Evolutionary conservation across 2,797 vertebrate species (phyloP).

Genomic region (Atherinosoma microstoma): DNA sequence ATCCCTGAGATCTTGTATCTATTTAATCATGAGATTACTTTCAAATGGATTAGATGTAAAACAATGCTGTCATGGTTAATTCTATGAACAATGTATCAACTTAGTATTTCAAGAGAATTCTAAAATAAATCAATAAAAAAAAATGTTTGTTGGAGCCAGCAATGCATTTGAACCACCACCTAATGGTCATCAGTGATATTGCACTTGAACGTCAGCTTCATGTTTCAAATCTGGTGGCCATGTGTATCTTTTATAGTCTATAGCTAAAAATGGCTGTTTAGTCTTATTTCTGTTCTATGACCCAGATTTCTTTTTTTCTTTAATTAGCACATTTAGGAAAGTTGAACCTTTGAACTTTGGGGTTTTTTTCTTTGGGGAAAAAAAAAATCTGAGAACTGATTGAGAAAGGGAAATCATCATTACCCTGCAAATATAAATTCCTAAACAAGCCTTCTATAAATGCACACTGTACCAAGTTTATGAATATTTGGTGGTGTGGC

Average conservation of each 20-base stretch:
- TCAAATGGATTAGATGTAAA: not conserved
- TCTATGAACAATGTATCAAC: not conserved
- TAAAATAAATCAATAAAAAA: not conserved
- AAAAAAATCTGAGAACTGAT: too few relatives aligned
- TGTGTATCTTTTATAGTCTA: not conserved
- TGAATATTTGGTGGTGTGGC: not conserved
- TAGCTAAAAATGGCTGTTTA: not conserved
- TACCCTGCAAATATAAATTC: not conserved
- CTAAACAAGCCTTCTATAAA: not conserved
- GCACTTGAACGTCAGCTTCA: not conserved
- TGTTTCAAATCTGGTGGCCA: not conserved
- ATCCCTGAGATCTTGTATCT: not conserved
- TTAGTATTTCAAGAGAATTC: not conserved
- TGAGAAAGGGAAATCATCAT: too few relatives aligned
- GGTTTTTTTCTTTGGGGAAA: too few relatives aligned
- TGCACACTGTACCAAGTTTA: not conserved
- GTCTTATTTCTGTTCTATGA: not conserved
- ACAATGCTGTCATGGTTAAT: not conserved
- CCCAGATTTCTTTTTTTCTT: not conserved
- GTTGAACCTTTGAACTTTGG: not conserved
- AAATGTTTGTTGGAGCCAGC: not conserved
- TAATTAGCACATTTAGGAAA: not conserved
- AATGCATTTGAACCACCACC: not conserved
- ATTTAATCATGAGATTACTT: not conserved
- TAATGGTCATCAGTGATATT: not conserved